Percentiles rank a stretch among this genome's conserved stretches.
Conservation (phyloP, 2,888 invertebrate genomes). For the Tiphia femorata region DNA sequence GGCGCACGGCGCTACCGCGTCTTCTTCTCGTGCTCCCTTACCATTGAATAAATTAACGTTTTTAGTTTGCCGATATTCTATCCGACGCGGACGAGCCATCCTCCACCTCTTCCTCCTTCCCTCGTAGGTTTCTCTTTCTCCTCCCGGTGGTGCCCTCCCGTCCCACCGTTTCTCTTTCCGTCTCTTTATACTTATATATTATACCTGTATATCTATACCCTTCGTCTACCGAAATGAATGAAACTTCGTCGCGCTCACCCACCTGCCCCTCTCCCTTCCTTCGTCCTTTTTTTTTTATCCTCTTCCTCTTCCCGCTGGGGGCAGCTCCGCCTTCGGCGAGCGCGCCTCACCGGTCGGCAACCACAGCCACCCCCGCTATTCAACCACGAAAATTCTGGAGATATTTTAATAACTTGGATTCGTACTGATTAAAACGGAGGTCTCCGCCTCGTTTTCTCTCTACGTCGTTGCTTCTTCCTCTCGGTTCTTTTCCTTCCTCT, state of each 20-base stretch:
- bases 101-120: not conserved
- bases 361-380: slow-evolving; percentile 29
- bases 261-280: slow-evolving; percentile 12
- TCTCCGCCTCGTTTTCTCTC: slow-evolving; percentile 20
- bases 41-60: slow-evolving; percentile 65
- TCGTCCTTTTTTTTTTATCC: slow-evolving; percentile 1
- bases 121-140: not conserved
- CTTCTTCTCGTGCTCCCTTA: slow-evolving; percentile 49
- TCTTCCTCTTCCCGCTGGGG: slow-evolving; percentile 43
- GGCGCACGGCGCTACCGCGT: slow-evolving; percentile 15
- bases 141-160: too few species aligned
- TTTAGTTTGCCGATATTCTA: slow-evolving; percentile 62
- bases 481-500: not conserved
- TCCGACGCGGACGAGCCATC: slow-evolving; percentile 18
- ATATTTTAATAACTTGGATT: slow-evolving; percentile 52
- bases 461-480: slow-evolving; percentile 19
- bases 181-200: too few species aligned
- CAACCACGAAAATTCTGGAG: slow-evolving; percentile 46
- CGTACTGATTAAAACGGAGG: slow-evolving; percentile 50
- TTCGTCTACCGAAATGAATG: slow-evolving; percentile 51
- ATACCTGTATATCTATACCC: slow-evolving; percentile 45
- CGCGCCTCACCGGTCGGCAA: slow-evolving; percentile 15
- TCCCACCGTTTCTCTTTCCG: too few species aligned
- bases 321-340: slow-evolving; percentile 17
- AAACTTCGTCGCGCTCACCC: slow-evolving; percentile 23